phyloP scores from a whole-genome alignment of 1,140 invertebrate species.

The Zaprionus inermis region DNA sequence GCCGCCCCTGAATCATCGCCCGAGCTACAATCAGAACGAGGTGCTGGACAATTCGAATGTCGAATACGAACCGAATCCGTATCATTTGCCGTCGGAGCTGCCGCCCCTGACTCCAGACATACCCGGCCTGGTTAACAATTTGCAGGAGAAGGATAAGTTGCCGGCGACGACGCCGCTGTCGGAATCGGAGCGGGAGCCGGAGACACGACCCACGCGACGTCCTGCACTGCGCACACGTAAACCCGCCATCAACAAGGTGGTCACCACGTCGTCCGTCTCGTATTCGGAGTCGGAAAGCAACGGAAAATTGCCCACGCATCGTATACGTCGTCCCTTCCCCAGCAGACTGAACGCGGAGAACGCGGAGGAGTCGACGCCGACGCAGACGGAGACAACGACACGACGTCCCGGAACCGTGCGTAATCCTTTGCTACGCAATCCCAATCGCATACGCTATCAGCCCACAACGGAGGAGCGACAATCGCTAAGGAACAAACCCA shows the following conservation, averaged over 20 bases:
- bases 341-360: constrained; percentile 53
- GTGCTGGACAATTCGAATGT: constrained; percentile 69
- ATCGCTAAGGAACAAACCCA: constrained; percentile 60
- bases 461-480: constrained; percentile 78
- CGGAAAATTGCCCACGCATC: constrained; percentile 57
- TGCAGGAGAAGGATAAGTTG: constrained; percentile 85
- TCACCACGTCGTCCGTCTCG: constrained; percentile 67
- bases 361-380: constrained; percentile 63
- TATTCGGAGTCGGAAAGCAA: constrained; percentile 74
- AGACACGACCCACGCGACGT: constrained; percentile 84
- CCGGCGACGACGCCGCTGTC: constrained; percentile 62
- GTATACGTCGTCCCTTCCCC: constrained; percentile 72
- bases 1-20: constrained; percentile 63
- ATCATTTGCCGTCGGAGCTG: constrained; percentile 83
- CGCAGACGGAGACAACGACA: constrained; percentile 83
- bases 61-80: constrained; percentile 82
- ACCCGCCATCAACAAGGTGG: constrained; percentile 68
- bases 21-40: constrained; percentile 75
- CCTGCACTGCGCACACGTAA: constrained; percentile 74
- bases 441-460: constrained; percentile 81
- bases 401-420: constrained; percentile 83
- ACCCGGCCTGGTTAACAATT: constrained; percentile 86
- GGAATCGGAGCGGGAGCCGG: constrained; percentile 71
- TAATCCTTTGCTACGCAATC: constrained; percentile 79
- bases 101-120: constrained; percentile 86